Conservation (phyloP, 2,888 invertebrate species). For the Catocala sponsa region DNA sequence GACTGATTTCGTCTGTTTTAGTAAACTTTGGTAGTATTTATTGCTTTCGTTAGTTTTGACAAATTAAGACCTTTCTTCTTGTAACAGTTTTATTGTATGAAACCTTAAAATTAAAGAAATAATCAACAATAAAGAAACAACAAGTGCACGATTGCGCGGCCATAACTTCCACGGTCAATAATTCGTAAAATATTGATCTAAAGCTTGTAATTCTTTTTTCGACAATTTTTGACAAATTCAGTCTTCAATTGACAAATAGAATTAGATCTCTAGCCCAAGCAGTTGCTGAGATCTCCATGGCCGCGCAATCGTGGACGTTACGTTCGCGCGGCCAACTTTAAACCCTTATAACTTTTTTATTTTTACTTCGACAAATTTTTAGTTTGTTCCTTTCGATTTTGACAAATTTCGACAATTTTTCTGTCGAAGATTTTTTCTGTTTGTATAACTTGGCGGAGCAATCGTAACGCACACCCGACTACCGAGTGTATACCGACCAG, state of each 20-base stretch:
- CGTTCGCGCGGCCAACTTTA: constrained; percentile 30
- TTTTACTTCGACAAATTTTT: constrained; percentile 28
- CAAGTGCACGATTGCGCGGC: no score
- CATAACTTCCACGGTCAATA: no score
- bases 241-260: constrained; percentile 25
- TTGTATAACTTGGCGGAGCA: no score
- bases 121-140: constrained; percentile 29
- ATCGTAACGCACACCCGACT: no score
- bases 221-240: constrained; percentile 27
- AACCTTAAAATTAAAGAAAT: constrained; percentile 28
- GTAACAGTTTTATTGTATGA: constrained; percentile 29
- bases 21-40: constrained; percentile 24
- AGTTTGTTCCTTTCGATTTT: constrained; percentile 20
- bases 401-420: neutral
- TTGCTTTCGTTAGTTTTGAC: constrained; percentile 27
- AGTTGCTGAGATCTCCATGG: constrained; percentile 33
- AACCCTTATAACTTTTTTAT: constrained; percentile 28
- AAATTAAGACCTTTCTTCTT: constrained; percentile 25
- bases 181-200: no score
- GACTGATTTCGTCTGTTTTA: constrained; percentile 25
- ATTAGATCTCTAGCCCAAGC: constrained; percentile 32
- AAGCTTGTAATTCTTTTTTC: no score
- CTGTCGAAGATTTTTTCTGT: no score
- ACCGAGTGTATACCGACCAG: no score
- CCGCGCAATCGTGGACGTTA: constrained; percentile 31